phyloP scores from a whole-genome alignment of 2,113 vertebrate species.

The Etheostoma spectabile region DNA sequence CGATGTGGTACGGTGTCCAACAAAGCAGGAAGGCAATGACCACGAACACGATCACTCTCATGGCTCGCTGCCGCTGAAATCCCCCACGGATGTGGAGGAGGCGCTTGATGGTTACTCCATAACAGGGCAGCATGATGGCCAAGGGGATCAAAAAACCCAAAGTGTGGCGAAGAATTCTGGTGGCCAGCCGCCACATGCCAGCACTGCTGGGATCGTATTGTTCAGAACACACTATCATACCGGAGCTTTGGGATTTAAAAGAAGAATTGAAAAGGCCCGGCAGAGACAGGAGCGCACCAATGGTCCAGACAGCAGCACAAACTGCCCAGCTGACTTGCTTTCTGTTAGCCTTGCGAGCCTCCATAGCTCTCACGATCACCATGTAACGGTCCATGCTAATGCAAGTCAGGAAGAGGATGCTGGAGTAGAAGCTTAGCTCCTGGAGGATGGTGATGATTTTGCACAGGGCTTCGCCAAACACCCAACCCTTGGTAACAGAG shows the following conservation, averaged over 20 bases:
- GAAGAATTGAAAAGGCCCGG: constrained; percentile 73
- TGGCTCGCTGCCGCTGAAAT: constrained; percentile 77
- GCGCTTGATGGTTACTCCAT: constrained; percentile 73
- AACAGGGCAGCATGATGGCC: constrained; percentile 80
- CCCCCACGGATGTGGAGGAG: constrained; percentile 74
- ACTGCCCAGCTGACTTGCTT: constrained; percentile 61
- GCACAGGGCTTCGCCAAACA: constrained; percentile 82
- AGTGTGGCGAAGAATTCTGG: constrained; percentile 71
- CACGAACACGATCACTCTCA: constrained; percentile 79
- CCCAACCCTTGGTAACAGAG: constrained; percentile 73
- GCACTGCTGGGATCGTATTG: constrained; percentile 54
- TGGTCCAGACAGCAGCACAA: constrained; percentile 76
- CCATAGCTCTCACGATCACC: constrained; percentile 81
- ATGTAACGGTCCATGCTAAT: constrained; percentile 86
- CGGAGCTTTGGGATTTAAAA: accelerated
- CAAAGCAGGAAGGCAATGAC: constrained; percentile 80
- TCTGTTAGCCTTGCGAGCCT: constrained; percentile 53
- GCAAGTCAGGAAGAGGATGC: constrained; percentile 85
- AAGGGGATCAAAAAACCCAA: constrained; percentile 81
- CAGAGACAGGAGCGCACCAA: constrained; percentile 74
- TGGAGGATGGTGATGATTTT: constrained; percentile 78
- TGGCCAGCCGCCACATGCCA: constrained; percentile 74
- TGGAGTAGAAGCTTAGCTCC: constrained; percentile 85
- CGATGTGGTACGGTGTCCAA: constrained; percentile 82
- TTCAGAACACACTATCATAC: constrained; percentile 58